Evolutionary conservation across 2,888 invertebrate species (phyloP), one percentile per base, ranked within the genome.

Genomic region (Melanostoma scalare): DNA sequence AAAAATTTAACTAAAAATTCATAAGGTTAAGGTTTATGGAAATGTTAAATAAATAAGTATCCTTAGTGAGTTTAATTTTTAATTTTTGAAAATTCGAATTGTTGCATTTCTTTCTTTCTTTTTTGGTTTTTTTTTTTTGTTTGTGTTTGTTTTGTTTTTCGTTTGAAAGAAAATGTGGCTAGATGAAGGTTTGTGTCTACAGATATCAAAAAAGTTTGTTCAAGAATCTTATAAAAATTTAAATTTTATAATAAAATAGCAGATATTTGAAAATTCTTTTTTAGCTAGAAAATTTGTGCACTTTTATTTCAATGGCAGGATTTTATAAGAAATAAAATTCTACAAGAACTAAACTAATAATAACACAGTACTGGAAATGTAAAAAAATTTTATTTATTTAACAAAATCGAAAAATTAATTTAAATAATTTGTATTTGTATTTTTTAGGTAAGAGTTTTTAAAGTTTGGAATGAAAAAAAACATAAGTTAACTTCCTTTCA

Each of bases 281-380:
- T 79, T 73, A 65, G 60, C 36, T 81, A 61, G 50, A 61, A 81
- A 76, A 76, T 67, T 76, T 81, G 71, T 81, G 71, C 69, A 69
- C n/a, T 65, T 72, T 52, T 35, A 36, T 73, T 55, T 56, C 36
- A 50, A 52, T 68, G 58, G 63, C 69, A 69, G 73, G 79, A 74
- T 61, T 52, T 44, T 42, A 52, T 63, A 40, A 52, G 10, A 52
- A 48, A 20, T 65, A 10, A 30, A 31, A 52, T 30, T 36, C 30
- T 40, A 42, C 3, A 44, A n/a, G 10, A 20, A 56, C 42, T 3
- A 3, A 42, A 6, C 3, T 3, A 8, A 6, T 9, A 6, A 42
- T 8, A 42, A 42, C 9, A 9, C 6, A 42, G 42, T 9, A 5
- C 9, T 42, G 9, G 9, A 42, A 42, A 42, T 3, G 9, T 42